Evolutionary conservation across 1,140 invertebrate species (phyloP).

Genomic region (Dreissena polymorpha): DNA sequence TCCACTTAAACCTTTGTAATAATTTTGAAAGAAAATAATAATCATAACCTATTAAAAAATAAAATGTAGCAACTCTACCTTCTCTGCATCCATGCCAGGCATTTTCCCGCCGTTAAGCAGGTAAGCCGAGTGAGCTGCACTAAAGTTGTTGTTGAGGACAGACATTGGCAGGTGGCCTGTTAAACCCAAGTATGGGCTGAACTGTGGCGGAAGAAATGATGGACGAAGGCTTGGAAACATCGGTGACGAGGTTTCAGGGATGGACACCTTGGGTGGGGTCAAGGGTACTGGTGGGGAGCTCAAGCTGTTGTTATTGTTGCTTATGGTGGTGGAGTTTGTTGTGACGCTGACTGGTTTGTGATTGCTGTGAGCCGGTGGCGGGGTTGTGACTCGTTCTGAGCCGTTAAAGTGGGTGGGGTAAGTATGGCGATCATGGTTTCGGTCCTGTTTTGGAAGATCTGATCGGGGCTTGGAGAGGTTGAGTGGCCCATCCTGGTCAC

Average conservation of each 20-base stretch:
- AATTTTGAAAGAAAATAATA: too few relatives aligned
- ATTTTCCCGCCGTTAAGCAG: slow-evolving; percentile 70
- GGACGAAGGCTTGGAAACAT: slow-evolving; percentile 62
- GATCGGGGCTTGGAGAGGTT: slow-evolving; percentile 93
- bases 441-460: slow-evolving; percentile 62
- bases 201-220: slow-evolving; percentile 72
- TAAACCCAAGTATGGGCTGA: slow-evolving; percentile 71
- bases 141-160: slow-evolving; percentile 63
- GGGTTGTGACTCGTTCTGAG: slow-evolving; percentile 59
- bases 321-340: slow-evolving; percentile 15
- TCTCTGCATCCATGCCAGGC: slow-evolving; percentile 61
- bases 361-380: slow-evolving; percentile 72
- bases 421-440: slow-evolving; percentile 50
- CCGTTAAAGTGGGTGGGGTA: slow-evolving; percentile 42
- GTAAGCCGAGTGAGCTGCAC: slow-evolving; percentile 39
- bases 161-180: slow-evolving; percentile 65
- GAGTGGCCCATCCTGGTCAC: slow-evolving; percentile 87
- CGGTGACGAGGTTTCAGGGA: slow-evolving; percentile 55
- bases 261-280: slow-evolving; percentile 50
- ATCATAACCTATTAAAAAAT: too few relatives aligned
- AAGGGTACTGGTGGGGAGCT: slow-evolving; percentile 45
- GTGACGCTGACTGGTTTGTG: slow-evolving; percentile 50
- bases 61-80: slow-evolving; percentile 52
- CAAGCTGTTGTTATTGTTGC: slow-evolving; percentile 17
- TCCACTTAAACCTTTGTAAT: too few relatives aligned